phyloP scores from a whole-genome alignment of 2,797 vertebrate genomes.

The Cyclopterus lumpus region DNA sequence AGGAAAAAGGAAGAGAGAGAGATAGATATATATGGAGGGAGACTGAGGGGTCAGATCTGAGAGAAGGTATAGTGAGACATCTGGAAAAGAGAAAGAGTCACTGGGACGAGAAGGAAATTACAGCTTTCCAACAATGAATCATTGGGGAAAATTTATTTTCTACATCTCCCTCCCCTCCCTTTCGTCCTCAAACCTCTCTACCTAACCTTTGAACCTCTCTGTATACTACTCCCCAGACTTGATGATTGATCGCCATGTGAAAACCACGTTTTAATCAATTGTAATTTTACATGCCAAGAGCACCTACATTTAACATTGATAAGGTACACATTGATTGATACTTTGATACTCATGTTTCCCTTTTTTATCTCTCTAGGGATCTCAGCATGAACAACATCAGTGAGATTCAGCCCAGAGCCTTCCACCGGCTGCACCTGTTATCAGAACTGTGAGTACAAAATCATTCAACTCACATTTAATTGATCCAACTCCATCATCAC shows the following conservation, averaged over 20 bases:
- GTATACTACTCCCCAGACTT: slow-evolving; percentile 30
- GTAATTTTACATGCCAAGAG: slow-evolving; percentile 33
- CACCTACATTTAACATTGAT: slow-evolving; percentile 40
- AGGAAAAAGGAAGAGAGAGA: slow-evolving; percentile 40
- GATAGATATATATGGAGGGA: slow-evolving; percentile 61
- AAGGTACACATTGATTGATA: slow-evolving; percentile 39
- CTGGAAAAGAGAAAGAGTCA: slow-evolving; percentile 82
- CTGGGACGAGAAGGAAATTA: slow-evolving; percentile 81
- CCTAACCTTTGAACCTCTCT: slow-evolving; percentile 59
- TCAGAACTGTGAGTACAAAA: slow-evolving; percentile 93
- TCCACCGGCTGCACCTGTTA: slow-evolving; percentile 90
- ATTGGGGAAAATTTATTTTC: slow-evolving; percentile 82
- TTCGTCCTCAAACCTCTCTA: slow-evolving; percentile 60
- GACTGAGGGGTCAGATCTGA: slow-evolving; percentile 75
- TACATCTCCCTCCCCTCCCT: slow-evolving; percentile 69
- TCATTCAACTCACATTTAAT: slow-evolving; percentile 42
- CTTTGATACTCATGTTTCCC: slow-evolving; percentile 39
- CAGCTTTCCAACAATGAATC: slow-evolving; percentile 84
- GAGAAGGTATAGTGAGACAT: slow-evolving; percentile 81
- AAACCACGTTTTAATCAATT: slow-evolving; percentile 53
- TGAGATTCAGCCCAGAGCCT: slow-evolving; percentile 85
- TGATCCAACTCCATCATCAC: slow-evolving; percentile 50
- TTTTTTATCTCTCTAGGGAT: slow-evolving; percentile 83
- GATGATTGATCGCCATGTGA: slow-evolving; percentile 58
- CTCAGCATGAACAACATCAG: slow-evolving; percentile 99